Conservation (phyloP, 1,140 invertebrate species). For the Euura saliciscinereae region DNA sequence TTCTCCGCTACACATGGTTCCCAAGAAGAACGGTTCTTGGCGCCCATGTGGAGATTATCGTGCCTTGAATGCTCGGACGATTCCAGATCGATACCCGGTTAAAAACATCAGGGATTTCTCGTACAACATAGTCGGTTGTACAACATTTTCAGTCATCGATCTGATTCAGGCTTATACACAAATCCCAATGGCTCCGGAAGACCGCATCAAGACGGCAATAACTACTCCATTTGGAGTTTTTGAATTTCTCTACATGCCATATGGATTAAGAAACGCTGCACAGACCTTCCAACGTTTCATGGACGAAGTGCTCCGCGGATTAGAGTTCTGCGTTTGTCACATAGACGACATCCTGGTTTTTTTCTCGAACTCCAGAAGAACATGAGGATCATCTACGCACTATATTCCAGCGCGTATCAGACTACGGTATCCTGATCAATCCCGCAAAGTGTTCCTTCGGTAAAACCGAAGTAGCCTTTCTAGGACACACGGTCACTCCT, state of each 20-base stretch:
- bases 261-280: constrained; percentile 30
- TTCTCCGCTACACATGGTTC: constrained; percentile 40
- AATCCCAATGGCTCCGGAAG: constrained; percentile 23
- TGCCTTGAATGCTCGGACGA: constrained; percentile 28
- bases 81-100: constrained; percentile 35
- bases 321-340: constrained; percentile 8
- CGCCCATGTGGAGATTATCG: constrained; percentile 43
- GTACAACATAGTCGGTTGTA: too few relatives aligned
- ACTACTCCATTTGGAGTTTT: constrained; percentile 19
- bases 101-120: too few relatives aligned
- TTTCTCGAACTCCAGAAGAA: constrained; percentile 4
- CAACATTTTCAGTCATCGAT: constrained; percentile 56
- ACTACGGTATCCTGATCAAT: too few relatives aligned
- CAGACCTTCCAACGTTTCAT: constrained; percentile 29
- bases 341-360: constrained; percentile 16
- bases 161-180: constrained; percentile 52
- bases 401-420: constrained; percentile 8
- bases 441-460: too few relatives aligned
- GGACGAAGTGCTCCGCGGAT: constrained; percentile 17
- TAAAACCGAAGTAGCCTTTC: too few relatives aligned
- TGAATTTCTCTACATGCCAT: constrained; percentile 35
- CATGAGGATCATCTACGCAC: constrained; percentile 2
- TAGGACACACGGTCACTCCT: too few relatives aligned
- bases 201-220: constrained; percentile 25
- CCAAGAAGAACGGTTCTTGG: constrained; percentile 38